A percentile compares a stretch with the other conserved stretches of the same genome.
Conservation (phyloP, 2,113 vertebrate species). For the Limnothrissa miodon region DNA sequence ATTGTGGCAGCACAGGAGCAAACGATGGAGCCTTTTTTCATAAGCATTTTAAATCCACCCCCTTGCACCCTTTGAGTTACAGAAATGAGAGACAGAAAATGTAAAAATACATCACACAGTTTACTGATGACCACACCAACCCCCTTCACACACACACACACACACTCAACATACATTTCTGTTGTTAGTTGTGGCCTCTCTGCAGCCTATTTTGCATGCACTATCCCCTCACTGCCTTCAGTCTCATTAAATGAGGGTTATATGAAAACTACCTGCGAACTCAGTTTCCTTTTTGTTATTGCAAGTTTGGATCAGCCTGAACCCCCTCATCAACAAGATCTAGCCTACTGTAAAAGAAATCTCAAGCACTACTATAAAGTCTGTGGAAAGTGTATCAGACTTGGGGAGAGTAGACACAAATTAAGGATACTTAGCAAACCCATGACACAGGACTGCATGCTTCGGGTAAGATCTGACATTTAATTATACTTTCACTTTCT, state of each 20-base stretch:
- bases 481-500: too few relatives aligned
- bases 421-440: not conserved
- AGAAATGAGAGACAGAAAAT: not conserved
- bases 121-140: not conserved
- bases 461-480: not conserved
- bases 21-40: slow-evolving; percentile 2
- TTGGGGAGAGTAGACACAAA: not conserved
- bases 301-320: not conserved
- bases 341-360: not conserved
- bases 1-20: not conserved
- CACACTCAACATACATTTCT: not conserved
- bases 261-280: not conserved
- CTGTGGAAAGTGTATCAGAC: not conserved
- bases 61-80: slow-evolving; percentile 8
- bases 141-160: not conserved
- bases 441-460: not conserved
- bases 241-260: not conserved
- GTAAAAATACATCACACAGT: slow-evolving; percentile 16
- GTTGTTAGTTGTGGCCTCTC: not conserved
- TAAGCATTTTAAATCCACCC: slow-evolving; percentile 19
- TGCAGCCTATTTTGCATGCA: not conserved
- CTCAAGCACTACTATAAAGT: not conserved
- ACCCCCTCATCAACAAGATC: not conserved
- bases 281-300: not conserved
- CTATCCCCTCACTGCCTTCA: not conserved